Conservation (phyloP, 2,888 invertebrate genomes). For the Theretra japonica region DNA sequence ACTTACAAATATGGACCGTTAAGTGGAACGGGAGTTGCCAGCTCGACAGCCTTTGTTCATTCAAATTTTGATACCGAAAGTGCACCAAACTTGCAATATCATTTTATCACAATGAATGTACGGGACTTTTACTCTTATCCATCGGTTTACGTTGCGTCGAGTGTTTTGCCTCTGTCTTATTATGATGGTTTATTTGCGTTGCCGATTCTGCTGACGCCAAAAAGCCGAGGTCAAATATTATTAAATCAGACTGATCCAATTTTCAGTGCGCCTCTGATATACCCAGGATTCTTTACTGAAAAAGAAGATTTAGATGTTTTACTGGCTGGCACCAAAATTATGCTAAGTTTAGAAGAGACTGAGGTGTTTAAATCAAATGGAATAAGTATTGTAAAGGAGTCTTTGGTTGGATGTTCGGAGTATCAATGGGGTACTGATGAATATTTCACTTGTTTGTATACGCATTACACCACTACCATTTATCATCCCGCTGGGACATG, state of each 20-base stretch:
- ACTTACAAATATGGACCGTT: slow-evolving; percentile 79
- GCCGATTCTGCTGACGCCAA: slow-evolving; percentile 86
- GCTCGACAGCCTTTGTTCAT: slow-evolving; percentile 85
- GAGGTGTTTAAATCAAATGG: slow-evolving; percentile 84
- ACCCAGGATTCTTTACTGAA: slow-evolving; percentile 87
- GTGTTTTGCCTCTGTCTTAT: slow-evolving; percentile 84
- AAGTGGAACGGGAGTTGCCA: slow-evolving; percentile 81
- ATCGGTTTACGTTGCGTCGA: slow-evolving; percentile 71
- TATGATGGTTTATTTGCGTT: slow-evolving; percentile 86
- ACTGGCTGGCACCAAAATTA: slow-evolving; percentile 86
- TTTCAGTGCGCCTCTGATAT: slow-evolving; percentile 89
- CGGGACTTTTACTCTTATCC: slow-evolving; percentile 86
- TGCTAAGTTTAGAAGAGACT: slow-evolving; percentile 84
- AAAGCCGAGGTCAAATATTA: slow-evolving; percentile 86
- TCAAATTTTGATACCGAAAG: slow-evolving; percentile 76
- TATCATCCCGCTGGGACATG: slow-evolving; percentile 89
- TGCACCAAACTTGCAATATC: slow-evolving; percentile 87
- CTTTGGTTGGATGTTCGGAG: slow-evolving; percentile 83
- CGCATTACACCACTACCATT: slow-evolving; percentile 88
- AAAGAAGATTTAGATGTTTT: slow-evolving; percentile 86
- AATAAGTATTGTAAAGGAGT: slow-evolving; percentile 81
- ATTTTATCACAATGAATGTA: slow-evolving; percentile 85
- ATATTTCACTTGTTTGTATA: slow-evolving; percentile 87
- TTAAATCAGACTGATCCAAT: slow-evolving; percentile 89
- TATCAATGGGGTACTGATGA: slow-evolving; percentile 85